Evolutionary conservation across 2,113 vertebrate species (phyloP).

Genomic region (Pan paniscus): DNA sequence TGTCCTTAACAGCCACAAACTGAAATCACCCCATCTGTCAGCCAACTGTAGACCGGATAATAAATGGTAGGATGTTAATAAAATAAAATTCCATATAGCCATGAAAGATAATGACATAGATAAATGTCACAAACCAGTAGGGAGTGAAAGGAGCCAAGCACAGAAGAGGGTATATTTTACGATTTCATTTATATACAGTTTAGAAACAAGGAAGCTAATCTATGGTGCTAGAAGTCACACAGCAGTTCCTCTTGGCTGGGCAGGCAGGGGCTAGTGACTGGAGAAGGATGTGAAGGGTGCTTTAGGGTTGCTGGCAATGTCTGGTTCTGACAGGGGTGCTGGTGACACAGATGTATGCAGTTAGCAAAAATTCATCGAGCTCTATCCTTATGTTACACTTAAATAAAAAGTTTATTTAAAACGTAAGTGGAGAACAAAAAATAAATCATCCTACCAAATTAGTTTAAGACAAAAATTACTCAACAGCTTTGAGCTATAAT

Average conservation of each 20-base stretch:
- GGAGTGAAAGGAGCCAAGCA: constrained; percentile 22
- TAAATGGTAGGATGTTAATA: neutral
- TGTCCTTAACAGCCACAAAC: neutral
- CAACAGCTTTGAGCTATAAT: constrained; percentile 22
- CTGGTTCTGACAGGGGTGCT: neutral
- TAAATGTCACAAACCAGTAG: neutral
- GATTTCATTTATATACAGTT: neutral
- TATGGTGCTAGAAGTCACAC: neutral
- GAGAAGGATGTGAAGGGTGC: neutral
- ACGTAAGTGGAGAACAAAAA: neutral
- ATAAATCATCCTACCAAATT: neutral
- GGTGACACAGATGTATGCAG: neutral
- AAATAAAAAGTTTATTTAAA: constrained; percentile 22
- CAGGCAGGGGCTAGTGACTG: neutral
- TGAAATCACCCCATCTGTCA: neutral
- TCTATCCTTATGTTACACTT: neutral
- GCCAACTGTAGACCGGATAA: neutral
- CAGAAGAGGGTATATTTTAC: neutral
- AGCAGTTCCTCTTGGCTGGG: neutral
- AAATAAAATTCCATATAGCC: neutral
- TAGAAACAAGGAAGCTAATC: neutral
- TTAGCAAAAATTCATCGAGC: neutral
- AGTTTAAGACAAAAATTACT: constrained; percentile 53
- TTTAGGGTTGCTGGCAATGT: neutral
- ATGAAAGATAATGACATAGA: neutral